Evolutionary conservation across 2,888 invertebrate genomes (phyloP).

Genomic region (Dioctria rufipes): DNA sequence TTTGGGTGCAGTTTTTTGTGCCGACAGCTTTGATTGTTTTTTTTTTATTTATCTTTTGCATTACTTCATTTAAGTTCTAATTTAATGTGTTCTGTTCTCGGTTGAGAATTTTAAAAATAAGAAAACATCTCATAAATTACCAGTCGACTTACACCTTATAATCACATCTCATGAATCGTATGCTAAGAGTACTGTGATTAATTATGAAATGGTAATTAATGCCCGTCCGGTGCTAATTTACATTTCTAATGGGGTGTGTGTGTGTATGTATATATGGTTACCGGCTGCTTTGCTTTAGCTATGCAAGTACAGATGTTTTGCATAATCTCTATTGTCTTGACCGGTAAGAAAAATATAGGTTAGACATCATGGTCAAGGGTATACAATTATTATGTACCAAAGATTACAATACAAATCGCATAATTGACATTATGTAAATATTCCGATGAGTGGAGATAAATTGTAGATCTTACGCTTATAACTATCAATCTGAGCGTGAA

Average conservation of each 20-base stretch:
- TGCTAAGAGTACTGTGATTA: slow-evolving; percentile 18
- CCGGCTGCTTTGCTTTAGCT: not conserved
- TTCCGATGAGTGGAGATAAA: no score
- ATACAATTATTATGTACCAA: not conserved
- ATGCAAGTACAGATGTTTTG: slow-evolving; percentile 13
- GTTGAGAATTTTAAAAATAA: not conserved
- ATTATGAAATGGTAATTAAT: slow-evolving; percentile 45
- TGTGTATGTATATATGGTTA: not conserved
- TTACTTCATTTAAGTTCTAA: slow-evolving; percentile 16
- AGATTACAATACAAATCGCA: not conserved
- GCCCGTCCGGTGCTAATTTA: slow-evolving; percentile 33
- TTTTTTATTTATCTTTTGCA: not conserved
- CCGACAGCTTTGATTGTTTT: not conserved
- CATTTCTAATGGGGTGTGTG: slow-evolving; percentile 22
- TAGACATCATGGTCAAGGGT: slow-evolving; percentile 36
- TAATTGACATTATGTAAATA: not conserved
- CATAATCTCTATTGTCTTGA: slow-evolving; percentile 35
- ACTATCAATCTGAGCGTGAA: no score
- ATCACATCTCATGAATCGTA: slow-evolving; percentile 9
- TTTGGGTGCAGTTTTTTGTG: not conserved
- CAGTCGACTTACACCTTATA: not conserved
- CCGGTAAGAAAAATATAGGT: not conserved
- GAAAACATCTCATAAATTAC: slow-evolving; percentile 29
- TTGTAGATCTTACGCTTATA: no score
- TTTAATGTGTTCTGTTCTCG: slow-evolving; percentile 17